phyloP scores from a whole-genome alignment of 2,113 vertebrate genomes.

The Progne subis region DNA sequence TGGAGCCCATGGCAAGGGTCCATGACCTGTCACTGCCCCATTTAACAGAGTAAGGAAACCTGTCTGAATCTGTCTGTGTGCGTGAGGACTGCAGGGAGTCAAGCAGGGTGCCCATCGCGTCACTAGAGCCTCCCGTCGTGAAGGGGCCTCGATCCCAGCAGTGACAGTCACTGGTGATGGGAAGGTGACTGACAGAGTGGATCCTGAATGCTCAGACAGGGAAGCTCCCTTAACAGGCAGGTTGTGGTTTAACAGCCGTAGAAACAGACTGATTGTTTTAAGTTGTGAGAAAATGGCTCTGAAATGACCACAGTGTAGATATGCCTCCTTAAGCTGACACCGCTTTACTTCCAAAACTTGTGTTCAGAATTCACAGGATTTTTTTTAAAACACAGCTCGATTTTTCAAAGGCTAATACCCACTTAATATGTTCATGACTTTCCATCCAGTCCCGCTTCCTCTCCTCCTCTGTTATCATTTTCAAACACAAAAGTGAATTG shows the following conservation, averaged over 20 bases:
- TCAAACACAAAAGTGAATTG: neutral
- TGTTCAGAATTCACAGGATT: neutral
- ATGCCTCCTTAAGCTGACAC: neutral
- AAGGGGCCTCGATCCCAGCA: accelerated
- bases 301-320: neutral
- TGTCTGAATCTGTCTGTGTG: neutral
- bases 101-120: accelerated
- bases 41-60: neutral
- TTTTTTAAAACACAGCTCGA: neutral
- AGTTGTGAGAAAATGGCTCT: neutral
- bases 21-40: neutral
- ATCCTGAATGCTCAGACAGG: neutral
- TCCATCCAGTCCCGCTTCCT: neutral
- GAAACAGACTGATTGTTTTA: neutral
- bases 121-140: neutral
- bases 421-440: neutral
- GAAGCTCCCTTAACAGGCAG: neutral
- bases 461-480: neutral
- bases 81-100: neutral
- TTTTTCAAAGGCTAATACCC: neutral
- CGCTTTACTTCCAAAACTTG: neutral
- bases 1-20: neutral
- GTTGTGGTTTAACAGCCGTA: neutral
- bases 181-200: neutral
- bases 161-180: neutral